Evolutionary conservation across 2,888 invertebrate species (phyloP).

Genomic region (Chrysolina americana): DNA sequence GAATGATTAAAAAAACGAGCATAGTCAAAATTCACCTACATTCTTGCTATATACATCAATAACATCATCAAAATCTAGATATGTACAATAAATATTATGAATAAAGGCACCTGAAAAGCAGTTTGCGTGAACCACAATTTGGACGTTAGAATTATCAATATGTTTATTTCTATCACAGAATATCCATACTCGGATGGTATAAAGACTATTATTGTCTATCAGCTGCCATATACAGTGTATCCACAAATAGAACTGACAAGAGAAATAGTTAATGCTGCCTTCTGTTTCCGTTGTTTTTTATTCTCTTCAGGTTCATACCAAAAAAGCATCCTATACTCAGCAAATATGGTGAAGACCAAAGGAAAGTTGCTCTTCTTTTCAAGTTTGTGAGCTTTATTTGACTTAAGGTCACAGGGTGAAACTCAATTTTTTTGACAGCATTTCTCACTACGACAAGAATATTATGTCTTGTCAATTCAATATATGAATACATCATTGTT

Average conservation of each 20-base stretch:
- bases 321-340: too few species aligned
- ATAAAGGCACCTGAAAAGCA: slow-evolving; percentile 16
- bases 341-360: too few species aligned
- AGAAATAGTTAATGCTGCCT: not conserved
- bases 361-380: too few species aligned
- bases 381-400: too few species aligned
- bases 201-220: not conserved
- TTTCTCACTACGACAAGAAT: too few species aligned
- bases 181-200: slow-evolving; percentile 13
- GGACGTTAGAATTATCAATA: slow-evolving; percentile 10
- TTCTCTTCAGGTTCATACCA: too few species aligned
- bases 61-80: slow-evolving; percentile 17
- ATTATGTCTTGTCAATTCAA: too few species aligned
- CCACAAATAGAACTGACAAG: not conserved
- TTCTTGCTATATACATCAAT: slow-evolving; percentile 15
- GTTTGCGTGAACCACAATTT: slow-evolving; percentile 7
- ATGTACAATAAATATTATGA: slow-evolving; percentile 23
- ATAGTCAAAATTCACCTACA: slow-evolving; percentile 3
- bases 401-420: too few species aligned
- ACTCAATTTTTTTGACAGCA: too few species aligned
- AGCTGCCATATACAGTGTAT: not conserved
- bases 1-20: not conserved
- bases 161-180: slow-evolving; percentile 16
- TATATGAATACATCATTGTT: too few species aligned
- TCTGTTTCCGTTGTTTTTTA: too few species aligned